Evolutionary conservation across 2,113 vertebrate species (phyloP), one percentile per base, ranked within the genome.

Genomic region (Odobenus rosmarus): DNA sequence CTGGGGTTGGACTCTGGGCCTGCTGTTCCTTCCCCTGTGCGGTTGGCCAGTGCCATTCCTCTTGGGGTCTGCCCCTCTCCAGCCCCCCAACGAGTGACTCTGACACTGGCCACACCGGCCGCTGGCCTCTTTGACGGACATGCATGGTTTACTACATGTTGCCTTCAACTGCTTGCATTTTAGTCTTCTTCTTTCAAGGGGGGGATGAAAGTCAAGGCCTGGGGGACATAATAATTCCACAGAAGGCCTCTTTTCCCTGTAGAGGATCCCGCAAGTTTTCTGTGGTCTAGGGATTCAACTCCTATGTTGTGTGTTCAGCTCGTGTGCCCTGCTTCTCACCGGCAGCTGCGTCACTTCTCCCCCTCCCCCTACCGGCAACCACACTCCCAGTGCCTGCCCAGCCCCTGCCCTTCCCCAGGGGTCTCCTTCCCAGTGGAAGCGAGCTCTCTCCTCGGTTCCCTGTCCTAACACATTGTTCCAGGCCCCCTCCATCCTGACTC

Each of bases 171-270:
- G 31, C 36, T 33, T 89, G 26, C 36, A 62, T 92, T 92, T 94
- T 53, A 79, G 53, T 92, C 21, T 82, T 96, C 90, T 74, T 93
- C 49, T 89, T 88, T 90, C 23, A 80, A 90, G 31, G 76, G 3
- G 3, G 51, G 39, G n/a, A 74, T 82, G 39, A 92, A 96, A 93
- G 9, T 64, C 42, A 86, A 92, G 28, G 49, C 59, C 51, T 71
- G 16, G 11, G 39, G 49, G 42, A 96, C 31, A 16, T 67, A 93
- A 76, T 81, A 88, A 94, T 80, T 96, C 39, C 31, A 36, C 21
- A 21, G 8, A 51, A 57, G 16, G 16, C 28, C 26, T 36, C 0
- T 14, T 82, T 88, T 57, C 24, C 0, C 26, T 39, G 36, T 15
- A 79, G 67, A 93, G 36, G 46, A 51, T 71, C 28, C 11, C 0